Evolutionary conservation across 1,140 invertebrate genomes (phyloP).

Genomic region (Nomia melanderi): DNA sequence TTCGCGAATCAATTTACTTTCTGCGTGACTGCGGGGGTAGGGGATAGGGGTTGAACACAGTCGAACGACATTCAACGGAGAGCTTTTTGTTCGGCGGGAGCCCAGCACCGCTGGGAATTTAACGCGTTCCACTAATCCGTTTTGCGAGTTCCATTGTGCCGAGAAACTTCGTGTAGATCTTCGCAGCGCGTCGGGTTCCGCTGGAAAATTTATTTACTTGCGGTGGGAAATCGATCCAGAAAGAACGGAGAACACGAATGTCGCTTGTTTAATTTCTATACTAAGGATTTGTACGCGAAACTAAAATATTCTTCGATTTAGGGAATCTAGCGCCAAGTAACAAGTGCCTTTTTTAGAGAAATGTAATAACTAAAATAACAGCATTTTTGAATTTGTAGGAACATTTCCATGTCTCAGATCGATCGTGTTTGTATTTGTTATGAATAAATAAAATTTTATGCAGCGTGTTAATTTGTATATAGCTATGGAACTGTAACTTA

Average conservation of each 20-base stretch:
- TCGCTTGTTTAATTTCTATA: not conserved
- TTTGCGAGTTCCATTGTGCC: not conserved
- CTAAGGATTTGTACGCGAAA: too few relatives aligned
- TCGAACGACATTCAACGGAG: not conserved
- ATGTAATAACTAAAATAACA: too few relatives aligned
- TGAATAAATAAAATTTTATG: too few relatives aligned
- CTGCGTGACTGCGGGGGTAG: not conserved
- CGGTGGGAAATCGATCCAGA: not conserved
- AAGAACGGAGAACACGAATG: not conserved
- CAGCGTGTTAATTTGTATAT: too few relatives aligned
- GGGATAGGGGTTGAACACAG: not conserved
- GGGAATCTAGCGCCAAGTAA: too few relatives aligned
- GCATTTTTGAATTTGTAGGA: too few relatives aligned
- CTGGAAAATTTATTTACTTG: not conserved
- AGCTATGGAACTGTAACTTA: too few relatives aligned
- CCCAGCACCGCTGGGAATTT: not conserved
- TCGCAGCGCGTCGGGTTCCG: not conserved
- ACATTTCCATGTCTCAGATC: too few relatives aligned
- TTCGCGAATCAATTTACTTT: slow-evolving; percentile 5
- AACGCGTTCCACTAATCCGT: slow-evolving; percentile 1
- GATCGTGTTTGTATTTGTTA: too few relatives aligned
- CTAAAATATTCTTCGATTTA: too few relatives aligned
- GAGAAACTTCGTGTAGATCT: slow-evolving; percentile 1
- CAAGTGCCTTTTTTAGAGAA: too few relatives aligned
- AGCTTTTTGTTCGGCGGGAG: not conserved